These are phyloP conservation scores for Cantharis rustica DNA, from an alignment of 2,888 invertebrate species.

Conservation along the genomic window DNA sequence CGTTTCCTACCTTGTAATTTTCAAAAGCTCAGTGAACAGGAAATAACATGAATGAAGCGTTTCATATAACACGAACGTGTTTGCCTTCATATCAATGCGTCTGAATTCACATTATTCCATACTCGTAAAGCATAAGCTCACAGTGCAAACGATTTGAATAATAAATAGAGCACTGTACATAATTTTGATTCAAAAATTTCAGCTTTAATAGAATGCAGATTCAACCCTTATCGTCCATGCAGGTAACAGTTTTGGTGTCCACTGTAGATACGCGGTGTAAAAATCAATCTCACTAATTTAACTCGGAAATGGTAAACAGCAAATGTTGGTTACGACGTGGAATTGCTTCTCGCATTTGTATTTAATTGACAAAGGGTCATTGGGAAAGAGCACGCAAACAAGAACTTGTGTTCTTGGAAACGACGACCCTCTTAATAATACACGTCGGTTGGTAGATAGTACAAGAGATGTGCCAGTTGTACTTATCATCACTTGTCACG, in stretches of 20 bases:
- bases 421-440: constrained; percentile 16
- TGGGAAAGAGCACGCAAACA: constrained; percentile 8
- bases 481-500: constrained; percentile 28
- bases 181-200: background rate
- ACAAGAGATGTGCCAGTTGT: constrained; percentile 23
- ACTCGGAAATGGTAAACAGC: background rate
- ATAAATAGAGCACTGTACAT: background rate
- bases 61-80: constrained; percentile 11
- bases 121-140: background rate
- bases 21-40: constrained; percentile 10
- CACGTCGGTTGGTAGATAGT: constrained; percentile 9
- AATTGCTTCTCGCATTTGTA: constrained; percentile 9
- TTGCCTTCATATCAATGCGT: constrained; percentile 7
- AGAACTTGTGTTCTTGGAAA: constrained; percentile 2
- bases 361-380: constrained; percentile 15
- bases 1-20: constrained; percentile 13
- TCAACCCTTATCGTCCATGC: background rate
- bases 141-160: background rate
- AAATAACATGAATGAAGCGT: constrained; percentile 8
- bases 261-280: background rate
- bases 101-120: background rate
- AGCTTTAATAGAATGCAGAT: background rate
- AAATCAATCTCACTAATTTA: background rate
- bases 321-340: background rate
- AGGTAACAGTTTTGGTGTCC: background rate